Evolutionary conservation across 1,140 invertebrate genomes (phyloP).

Genomic region (Drosophila setifemur): DNA sequence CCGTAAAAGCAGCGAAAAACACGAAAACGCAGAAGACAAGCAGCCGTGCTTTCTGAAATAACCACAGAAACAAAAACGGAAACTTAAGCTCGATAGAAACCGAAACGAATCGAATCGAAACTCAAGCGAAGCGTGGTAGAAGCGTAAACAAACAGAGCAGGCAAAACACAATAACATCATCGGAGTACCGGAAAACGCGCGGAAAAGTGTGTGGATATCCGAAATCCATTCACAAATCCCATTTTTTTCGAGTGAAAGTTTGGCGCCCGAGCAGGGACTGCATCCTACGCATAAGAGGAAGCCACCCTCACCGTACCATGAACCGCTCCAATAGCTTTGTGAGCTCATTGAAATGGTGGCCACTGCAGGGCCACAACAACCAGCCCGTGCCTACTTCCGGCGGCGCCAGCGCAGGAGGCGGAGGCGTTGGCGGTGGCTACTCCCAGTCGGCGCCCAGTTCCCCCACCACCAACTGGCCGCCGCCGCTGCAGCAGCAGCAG

Average conservation of each 20-base stretch:
- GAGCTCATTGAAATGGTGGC: conserved; percentile 80
- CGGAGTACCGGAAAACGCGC: not conserved
- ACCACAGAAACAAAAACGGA: conserved; percentile 18
- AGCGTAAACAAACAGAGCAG: conserved; percentile 29
- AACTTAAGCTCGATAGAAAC: conserved; percentile 12
- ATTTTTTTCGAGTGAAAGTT: conserved; percentile 47
- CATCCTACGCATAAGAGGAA: no score
- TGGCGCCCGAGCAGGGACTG: conserved; percentile 34
- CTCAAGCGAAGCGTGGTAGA: conserved; percentile 2
- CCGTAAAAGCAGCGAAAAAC: conserved; percentile 46
- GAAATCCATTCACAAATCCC: not conserved
- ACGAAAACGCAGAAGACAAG: conserved; percentile 17
- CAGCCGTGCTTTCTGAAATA: conserved; percentile 14
- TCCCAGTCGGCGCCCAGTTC: conserved; percentile 69
- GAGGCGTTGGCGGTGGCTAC: conserved; percentile 42
- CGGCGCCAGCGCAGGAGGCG: conserved; percentile 25
- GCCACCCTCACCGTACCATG: conserved; percentile 48
- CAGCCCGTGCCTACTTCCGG: conserved; percentile 40
- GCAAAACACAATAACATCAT: not conserved
- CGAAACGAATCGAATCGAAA: conserved; percentile 6
- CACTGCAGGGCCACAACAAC: conserved; percentile 74
- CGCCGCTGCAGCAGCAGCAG: conserved; percentile 59
- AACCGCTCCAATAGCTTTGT: conserved; percentile 82
- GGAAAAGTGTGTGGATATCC: not conserved
- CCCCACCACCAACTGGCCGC: conserved; percentile 70